Evolutionary conservation across 2,113 vertebrate genomes (phyloP), one percentile per base, ranked within the genome.

Genomic region (Percopsis transmontana): DNA sequence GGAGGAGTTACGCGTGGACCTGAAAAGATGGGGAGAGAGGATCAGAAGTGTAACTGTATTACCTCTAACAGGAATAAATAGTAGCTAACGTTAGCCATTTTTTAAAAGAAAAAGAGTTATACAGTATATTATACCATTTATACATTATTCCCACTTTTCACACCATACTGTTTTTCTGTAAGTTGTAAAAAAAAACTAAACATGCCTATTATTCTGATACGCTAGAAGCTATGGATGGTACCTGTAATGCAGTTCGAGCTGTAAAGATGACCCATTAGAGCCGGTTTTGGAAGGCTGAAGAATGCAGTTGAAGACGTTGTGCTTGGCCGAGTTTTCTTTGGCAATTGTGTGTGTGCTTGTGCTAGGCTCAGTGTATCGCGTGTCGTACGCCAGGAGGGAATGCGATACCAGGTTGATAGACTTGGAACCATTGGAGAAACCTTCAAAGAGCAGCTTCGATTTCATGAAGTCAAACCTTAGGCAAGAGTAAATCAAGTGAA

Each of bases 391-490:
- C 92, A 97, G 91, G 88, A 99, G 94, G 20, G 97, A 99, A 87
- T 99, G 97, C 58, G 96, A 99, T 52, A 99, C 96, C 91, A 99
- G 73, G 88, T 98, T 99, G 68, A 98, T 86, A 1, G 96, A 96
- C 71, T 93, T 97, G 14, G 95, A 96, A 59, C 95, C 92, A 11
- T 98, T 98, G 51, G 97, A 99, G 79, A 94, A 97, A 81, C 94
- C 96, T 86, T 99, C 96, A 88, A 95, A 99, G 45, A 98, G 95
- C 75, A 99, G 82, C 85, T 98, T 98, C 57, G 97, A 99, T 83
- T 98, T 98, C 91, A 97, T 96, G 79, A 99, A 99, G 88, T 99
- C 96, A 85, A 99, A 99, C 84, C 97, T 99, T 58, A 64, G 39
- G 52, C 60, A 53, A 78, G 1, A 61, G 21, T 76, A 57, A 48